These are phyloP conservation scores for Hetaerina titia DNA, from an alignment of 2,888 invertebrate genomes.

Conservation along the genomic window DNA sequence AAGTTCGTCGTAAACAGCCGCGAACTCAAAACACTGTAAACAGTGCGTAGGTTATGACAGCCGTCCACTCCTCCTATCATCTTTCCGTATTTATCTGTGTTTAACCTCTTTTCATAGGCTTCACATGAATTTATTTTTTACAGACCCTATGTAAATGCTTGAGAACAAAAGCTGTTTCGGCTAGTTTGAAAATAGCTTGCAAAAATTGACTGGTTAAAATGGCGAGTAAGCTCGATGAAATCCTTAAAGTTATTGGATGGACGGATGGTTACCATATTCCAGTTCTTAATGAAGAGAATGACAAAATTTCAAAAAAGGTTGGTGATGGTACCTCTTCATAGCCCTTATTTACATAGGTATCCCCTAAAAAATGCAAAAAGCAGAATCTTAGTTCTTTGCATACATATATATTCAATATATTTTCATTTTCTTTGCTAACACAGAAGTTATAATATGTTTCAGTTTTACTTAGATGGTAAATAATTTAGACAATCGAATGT, in stretches of 20 bases:
- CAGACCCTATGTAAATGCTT: background rate
- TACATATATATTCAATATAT: too few species aligned
- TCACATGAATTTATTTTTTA: background rate
- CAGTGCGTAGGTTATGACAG: background rate
- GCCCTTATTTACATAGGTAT: too few species aligned
- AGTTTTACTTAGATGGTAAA: too few species aligned
- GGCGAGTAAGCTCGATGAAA: background rate
- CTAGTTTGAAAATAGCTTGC: background rate
- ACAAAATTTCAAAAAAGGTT: slow-evolving; percentile 2
- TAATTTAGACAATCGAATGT: too few species aligned
- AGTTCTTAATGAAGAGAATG: slow-evolving; percentile 40
- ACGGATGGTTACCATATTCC: slow-evolving; percentile 54
- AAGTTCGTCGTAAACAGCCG: background rate
- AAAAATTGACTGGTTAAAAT: background rate
- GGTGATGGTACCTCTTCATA: background rate
- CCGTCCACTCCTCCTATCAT: background rate
- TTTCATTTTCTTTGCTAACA: too few species aligned
- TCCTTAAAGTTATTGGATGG: slow-evolving; percentile 34
- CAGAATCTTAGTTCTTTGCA: too few species aligned
- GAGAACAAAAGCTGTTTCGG: background rate
- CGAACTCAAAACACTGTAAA: background rate
- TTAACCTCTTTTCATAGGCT: background rate
- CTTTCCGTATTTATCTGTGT: background rate
- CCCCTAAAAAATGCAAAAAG: too few species aligned
- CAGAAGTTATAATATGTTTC: too few species aligned